Conservation (phyloP, 2,797 vertebrate genomes). For the Cirrhinus molitorella region DNA sequence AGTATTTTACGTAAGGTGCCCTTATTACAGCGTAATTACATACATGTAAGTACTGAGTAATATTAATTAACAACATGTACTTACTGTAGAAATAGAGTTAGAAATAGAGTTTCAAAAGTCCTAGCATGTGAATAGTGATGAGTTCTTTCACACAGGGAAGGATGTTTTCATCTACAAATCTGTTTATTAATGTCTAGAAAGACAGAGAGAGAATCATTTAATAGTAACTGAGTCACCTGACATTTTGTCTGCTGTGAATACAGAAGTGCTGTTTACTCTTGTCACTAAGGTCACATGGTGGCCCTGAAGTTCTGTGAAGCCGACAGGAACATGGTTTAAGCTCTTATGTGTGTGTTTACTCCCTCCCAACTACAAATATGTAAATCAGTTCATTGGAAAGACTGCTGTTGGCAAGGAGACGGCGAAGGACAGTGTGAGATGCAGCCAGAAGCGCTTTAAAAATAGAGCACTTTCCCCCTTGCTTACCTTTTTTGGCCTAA, state of each 20-base stretch:
- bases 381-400: conserved; percentile 50
- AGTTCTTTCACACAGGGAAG: neutral
- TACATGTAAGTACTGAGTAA: neutral
- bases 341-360: conserved; percentile 1
- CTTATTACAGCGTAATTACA: neutral
- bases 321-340: neutral
- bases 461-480: neutral
- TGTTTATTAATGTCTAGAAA: neutral
- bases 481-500: conserved; percentile 7
- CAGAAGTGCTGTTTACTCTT: neutral
- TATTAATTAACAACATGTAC: neutral
- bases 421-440: conserved; percentile 42
- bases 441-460: conserved; percentile 14
- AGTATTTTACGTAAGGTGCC: no score
- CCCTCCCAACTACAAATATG: conserved; percentile 44
- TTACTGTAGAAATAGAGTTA: neutral
- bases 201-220: neutral
- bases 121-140: neutral
- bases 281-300: conserved; percentile 3
- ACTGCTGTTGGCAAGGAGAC: conserved; percentile 55
- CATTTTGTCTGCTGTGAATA: neutral
- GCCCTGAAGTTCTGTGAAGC: conserved; percentile 2
- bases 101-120: no score
- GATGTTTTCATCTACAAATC: neutral
- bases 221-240: no score